phyloP scores from a whole-genome alignment of 2,888 invertebrate species.

The Metallyticus violacea region DNA sequence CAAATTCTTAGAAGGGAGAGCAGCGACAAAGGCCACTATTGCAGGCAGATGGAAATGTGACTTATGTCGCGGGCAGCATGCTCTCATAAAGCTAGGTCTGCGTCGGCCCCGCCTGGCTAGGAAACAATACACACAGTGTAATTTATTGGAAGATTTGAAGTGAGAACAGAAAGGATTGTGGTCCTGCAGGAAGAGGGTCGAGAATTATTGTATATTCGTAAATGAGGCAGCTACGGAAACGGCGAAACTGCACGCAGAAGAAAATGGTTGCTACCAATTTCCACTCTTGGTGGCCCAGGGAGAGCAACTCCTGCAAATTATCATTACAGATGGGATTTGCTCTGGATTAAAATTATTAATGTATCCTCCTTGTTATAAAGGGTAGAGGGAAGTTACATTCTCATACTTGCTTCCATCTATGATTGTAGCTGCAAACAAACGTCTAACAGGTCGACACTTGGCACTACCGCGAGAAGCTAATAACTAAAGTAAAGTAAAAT shows the following conservation, averaged over 20 bases:
- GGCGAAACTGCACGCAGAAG: no score
- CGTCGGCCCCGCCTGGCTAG: slow-evolving; percentile 11
- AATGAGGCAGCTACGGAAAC: not conserved
- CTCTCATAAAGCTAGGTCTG: slow-evolving; percentile 17
- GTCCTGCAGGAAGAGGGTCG: slow-evolving; percentile 2
- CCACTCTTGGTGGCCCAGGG: not conserved
- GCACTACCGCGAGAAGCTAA: no score
- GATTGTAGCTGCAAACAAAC: not conserved
- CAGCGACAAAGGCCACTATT: not conserved
- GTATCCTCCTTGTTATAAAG: not conserved
- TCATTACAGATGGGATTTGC: slow-evolving; percentile 7
- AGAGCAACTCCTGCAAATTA: slow-evolving; percentile 6
- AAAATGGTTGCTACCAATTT: slow-evolving; percentile 2
- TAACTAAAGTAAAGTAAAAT: no score
- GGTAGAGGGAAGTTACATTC: not conserved
- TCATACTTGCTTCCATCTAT: no score
- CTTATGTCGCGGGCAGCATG: not conserved
- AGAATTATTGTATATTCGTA: slow-evolving; percentile 14
- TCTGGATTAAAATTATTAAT: slow-evolving; percentile 8
- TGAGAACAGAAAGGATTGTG: slow-evolving; percentile 30
- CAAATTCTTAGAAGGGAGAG: no score
- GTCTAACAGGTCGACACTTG: no score
- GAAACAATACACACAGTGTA: slow-evolving; percentile 28
- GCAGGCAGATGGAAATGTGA: not conserved
- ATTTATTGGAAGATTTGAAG: slow-evolving; percentile 31